Percentiles rank a stretch among this genome's conserved stretches.
phyloP scores from a whole-genome alignment of 2,797 vertebrate species.

The Pipistrellus nathusii region DNA sequence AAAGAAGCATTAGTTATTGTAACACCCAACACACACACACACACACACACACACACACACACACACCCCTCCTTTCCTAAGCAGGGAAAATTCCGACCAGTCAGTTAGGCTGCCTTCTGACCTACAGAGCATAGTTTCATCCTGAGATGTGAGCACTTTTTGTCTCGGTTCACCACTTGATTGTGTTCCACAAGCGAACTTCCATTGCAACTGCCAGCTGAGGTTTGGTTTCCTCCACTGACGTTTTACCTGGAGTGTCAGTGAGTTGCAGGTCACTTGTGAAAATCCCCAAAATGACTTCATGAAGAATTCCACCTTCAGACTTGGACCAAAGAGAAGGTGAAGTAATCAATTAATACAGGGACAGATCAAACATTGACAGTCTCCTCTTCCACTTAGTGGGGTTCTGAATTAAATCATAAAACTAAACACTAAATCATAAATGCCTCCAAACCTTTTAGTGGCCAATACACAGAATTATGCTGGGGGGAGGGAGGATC shows the following conservation, averaged over 20 bases:
- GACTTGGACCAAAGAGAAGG: not conserved
- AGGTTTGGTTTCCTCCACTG: not conserved
- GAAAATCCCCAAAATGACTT: constrained; percentile 29
- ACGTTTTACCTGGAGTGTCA: not conserved
- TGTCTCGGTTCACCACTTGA: not conserved
- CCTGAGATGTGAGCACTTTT: not conserved
- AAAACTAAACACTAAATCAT: not conserved
- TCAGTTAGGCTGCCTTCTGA: not conserved
- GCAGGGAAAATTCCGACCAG: constrained; percentile 46
- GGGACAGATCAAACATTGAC: not conserved
- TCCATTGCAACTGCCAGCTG: not conserved
- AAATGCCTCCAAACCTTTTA: not conserved
- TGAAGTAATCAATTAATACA: not conserved
- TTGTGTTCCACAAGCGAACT: not conserved
- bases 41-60: not conserved
- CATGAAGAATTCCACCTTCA: constrained; percentile 16
- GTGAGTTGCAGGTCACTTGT: not conserved
- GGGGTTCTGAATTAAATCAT: constrained; percentile 10
- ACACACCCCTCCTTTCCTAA: not conserved
- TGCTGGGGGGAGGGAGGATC: not conserved
- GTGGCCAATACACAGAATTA: not conserved
- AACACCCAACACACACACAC: not conserved
- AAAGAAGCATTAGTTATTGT: not conserved
- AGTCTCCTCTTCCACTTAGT: not conserved
- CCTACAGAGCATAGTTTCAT: not conserved